These are phyloP conservation scores for Pedionomus torquatus DNA, from an alignment of 2,113 vertebrate species.

Conservation along the genomic window DNA sequence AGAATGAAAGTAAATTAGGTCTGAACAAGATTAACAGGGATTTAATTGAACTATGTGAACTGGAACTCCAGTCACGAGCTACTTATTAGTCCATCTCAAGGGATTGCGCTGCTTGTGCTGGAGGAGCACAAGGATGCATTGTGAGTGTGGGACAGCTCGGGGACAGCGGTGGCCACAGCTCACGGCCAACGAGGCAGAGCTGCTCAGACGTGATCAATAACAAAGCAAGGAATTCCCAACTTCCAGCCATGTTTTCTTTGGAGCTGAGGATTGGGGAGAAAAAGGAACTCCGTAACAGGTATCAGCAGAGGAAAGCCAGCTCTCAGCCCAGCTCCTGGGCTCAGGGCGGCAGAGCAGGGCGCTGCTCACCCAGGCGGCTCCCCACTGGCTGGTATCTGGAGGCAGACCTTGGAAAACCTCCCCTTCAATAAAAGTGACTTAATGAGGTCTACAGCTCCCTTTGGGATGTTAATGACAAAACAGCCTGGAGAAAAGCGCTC, in stretches of 20 bases:
- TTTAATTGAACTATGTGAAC: constrained; percentile 69
- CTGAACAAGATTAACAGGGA: constrained; percentile 69
- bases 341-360: background rate
- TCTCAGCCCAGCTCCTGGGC: background rate
- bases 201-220: background rate
- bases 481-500: constrained; percentile 10
- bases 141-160: background rate
- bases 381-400: background rate
- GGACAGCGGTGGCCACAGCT: background rate
- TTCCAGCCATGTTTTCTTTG: background rate
- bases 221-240: background rate
- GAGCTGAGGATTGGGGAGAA: background rate
- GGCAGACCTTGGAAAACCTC: constrained; percentile 27
- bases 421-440: constrained; percentile 29
- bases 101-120: constrained; percentile 24
- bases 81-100: constrained; percentile 2
- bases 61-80: constrained; percentile 68
- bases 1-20: constrained; percentile 65
- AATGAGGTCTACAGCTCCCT: constrained; percentile 35
- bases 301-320: background rate
- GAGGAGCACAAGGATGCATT: constrained; percentile 41
- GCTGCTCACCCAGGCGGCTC: background rate
- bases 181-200: background rate
- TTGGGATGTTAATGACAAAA: constrained; percentile 57
- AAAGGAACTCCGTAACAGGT: background rate